Percentiles rank a stretch among this genome's conserved stretches.
phyloP scores from a whole-genome alignment of 2,113 vertebrate genomes.

The Microcebus griseorufus region DNA sequence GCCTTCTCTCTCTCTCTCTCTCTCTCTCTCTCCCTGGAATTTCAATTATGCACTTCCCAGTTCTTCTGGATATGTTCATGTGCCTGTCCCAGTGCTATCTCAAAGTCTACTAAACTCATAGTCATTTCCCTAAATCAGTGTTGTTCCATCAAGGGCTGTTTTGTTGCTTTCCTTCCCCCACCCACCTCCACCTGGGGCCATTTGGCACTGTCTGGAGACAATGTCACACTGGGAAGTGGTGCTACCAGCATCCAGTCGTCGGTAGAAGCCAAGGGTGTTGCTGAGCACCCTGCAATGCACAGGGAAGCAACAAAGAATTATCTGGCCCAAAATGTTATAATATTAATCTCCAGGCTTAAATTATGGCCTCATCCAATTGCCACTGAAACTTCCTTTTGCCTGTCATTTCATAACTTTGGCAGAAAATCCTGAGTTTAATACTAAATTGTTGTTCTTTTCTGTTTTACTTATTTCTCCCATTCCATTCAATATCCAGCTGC shows the following conservation, averaged over 20 bases:
- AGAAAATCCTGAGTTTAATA: not conserved
- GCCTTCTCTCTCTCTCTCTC: not conserved
- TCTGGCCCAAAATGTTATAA: not conserved
- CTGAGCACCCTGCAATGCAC: not conserved
- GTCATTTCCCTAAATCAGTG: not conserved
- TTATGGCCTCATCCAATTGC: not conserved
- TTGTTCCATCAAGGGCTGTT: not conserved
- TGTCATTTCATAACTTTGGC: not conserved
- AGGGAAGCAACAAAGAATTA: not conserved
- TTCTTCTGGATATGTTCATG: not conserved
- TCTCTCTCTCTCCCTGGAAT: not conserved
- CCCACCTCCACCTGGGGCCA: no score
- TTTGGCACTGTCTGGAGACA: not conserved
- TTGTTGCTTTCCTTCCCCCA: fast-evolving
- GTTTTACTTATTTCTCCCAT: not conserved
- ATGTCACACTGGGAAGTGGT: not conserved
- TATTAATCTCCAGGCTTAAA: not conserved
- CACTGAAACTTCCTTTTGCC: not conserved
- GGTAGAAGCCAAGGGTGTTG: not conserved
- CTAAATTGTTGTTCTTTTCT: not conserved
- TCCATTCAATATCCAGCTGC: not conserved
- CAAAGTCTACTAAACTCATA: not conserved
- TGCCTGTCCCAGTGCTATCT: not conserved
- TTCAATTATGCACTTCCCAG: not conserved
- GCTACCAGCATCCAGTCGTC: fast-evolving